These are phyloP conservation scores for Fregetta grallaria DNA, from an alignment of 2,113 vertebrate species.

Conservation along the genomic window DNA sequence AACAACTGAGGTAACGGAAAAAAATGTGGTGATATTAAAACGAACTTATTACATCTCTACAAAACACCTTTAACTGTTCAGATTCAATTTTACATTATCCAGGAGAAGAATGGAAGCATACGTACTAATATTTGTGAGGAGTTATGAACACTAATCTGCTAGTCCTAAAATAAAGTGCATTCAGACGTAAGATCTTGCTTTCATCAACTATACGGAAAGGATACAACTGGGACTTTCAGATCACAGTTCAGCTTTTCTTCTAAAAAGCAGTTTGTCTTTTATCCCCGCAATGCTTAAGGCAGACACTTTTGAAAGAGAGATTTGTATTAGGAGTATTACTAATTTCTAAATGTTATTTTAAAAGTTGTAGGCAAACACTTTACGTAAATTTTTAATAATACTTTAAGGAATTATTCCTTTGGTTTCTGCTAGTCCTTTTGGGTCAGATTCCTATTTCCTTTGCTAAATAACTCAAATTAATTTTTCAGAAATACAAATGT, in stretches of 20 bases:
- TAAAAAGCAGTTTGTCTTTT: neutral
- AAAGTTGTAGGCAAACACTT: neutral
- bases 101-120: neutral
- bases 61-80: neutral
- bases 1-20: neutral
- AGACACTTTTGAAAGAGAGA: neutral
- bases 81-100: neutral
- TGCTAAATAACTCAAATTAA: neutral
- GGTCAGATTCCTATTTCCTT: neutral
- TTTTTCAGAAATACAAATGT: neutral
- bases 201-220: neutral
- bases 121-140: neutral
- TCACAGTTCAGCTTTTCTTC: neutral
- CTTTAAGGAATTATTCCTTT: slow-evolving; percentile 31
- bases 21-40: neutral
- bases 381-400: neutral
- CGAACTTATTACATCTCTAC: neutral
- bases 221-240: neutral
- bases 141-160: neutral
- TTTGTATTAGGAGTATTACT: neutral
- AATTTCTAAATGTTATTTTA: slow-evolving; percentile 28
- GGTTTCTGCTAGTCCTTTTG: neutral
- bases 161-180: neutral
- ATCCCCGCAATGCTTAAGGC: neutral
- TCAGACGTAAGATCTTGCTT: neutral